Evolutionary conservation across 2,888 invertebrate species (phyloP).

Genomic region (Eristalinus aeneus): DNA sequence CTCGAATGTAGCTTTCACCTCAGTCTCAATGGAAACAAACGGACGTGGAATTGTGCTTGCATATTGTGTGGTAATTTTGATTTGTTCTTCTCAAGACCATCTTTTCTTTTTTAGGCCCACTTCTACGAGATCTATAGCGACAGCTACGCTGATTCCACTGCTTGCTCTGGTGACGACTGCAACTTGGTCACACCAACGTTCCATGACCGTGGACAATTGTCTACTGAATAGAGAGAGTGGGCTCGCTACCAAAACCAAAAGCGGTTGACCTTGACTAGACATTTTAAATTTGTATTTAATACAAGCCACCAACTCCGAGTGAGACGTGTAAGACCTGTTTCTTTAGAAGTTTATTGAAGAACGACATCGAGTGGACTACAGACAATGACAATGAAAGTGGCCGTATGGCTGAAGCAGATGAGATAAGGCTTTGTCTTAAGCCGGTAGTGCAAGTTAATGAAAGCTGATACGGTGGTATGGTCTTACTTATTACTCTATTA

Average conservation of each 20-base stretch:
- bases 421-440: too few relatives aligned
- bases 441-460: too few relatives aligned
- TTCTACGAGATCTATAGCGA: conserved; percentile 77
- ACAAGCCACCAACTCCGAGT: not conserved
- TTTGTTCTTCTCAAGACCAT: conserved; percentile 69
- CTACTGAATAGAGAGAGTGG: not conserved
- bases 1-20: conserved; percentile 81
- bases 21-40: conserved; percentile 80
- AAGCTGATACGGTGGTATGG: too few relatives aligned
- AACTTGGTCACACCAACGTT: conserved; percentile 82
- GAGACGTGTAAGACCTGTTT: not conserved
- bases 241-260: not conserved
- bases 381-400: too few relatives aligned
- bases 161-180: conserved; percentile 84
- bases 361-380: not conserved
- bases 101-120: conserved; percentile 81
- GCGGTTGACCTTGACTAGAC: not conserved
- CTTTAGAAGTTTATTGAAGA: not conserved
- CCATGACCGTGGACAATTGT: conserved; percentile 75
- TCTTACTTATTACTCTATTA: too few relatives aligned
- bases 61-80: not conserved
- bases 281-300: not conserved
- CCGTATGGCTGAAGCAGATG: too few relatives aligned
- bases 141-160: conserved; percentile 82
- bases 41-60: conserved; percentile 21